These are phyloP conservation scores for Xanthia icteritia DNA, from an alignment of 2,888 invertebrate genomes.

Conservation along the genomic window DNA sequence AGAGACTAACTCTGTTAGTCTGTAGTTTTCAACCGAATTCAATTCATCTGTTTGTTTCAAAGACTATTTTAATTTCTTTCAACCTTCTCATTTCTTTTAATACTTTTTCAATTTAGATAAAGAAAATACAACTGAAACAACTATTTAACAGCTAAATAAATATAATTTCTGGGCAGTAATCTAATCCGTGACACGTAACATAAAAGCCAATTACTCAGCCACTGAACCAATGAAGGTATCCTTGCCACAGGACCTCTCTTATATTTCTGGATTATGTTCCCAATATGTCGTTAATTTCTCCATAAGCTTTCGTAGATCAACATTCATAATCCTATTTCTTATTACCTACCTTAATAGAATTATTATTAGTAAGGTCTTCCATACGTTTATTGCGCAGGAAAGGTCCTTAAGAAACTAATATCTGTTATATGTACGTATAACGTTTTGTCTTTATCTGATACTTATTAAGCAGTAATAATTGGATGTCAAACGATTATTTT, in stretches of 20 bases:
- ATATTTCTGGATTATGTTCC: background rate
- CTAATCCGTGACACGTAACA: background rate
- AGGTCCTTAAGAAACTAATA: conserved; percentile 31
- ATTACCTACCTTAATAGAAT: conserved; percentile 35
- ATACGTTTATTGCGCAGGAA: conserved; percentile 35
- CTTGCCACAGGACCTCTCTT: no score
- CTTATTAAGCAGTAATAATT: conserved; percentile 39
- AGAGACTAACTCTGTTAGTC: background rate
- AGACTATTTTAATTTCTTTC: background rate
- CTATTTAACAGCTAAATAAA: background rate
- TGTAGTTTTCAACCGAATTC: background rate
- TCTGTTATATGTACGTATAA: conserved; percentile 1
- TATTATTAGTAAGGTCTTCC: conserved; percentile 13
- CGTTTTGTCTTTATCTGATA: conserved; percentile 35
- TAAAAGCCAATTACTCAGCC: background rate
- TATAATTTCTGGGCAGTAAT: background rate
- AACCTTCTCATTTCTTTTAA: background rate
- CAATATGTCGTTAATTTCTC: background rate
- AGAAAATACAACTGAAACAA: no score
- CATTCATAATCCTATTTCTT: conserved; percentile 24
- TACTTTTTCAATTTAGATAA: no score
- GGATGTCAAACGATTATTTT: conserved; percentile 33
- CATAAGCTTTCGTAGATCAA: conserved; percentile 4
- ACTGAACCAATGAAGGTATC: background rate
- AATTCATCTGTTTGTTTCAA: background rate